These are phyloP conservation scores for Alectoris magna DNA, from an alignment of 2,797 vertebrate species.

Conservation along the genomic window DNA sequence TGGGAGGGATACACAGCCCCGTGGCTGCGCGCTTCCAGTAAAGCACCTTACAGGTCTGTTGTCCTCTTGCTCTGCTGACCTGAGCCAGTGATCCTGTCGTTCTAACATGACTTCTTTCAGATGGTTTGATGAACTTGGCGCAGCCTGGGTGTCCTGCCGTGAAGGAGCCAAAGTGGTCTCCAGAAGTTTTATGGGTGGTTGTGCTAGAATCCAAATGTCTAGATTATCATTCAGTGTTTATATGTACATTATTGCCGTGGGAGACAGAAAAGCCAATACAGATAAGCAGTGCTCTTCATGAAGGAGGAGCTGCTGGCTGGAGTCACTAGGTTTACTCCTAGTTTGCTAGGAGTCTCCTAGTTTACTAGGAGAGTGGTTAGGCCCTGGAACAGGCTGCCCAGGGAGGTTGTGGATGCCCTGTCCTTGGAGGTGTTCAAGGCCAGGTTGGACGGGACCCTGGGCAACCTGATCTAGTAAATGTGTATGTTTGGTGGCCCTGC, in stretches of 20 bases:
- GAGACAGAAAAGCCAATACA: neutral
- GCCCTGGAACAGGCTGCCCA: no score
- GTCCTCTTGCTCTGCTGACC: neutral
- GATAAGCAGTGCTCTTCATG: neutral
- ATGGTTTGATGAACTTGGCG: neutral
- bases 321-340: no score
- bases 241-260: fast-evolving
- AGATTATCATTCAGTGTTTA: no score
- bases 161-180: neutral
- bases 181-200: neutral
- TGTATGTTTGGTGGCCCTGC: no score
- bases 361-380: no score
- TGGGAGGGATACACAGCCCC: neutral
- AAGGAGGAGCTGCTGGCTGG: neutral
- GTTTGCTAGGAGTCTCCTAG: no score
- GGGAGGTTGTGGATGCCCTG: no score
- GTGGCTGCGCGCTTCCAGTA: neutral
- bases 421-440: no score
- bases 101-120: neutral
- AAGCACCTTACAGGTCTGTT: neutral
- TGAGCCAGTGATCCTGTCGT: neutral
- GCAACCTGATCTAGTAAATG: no score
- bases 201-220: neutral
- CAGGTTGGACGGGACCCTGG: no score
- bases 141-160: neutral